These are phyloP conservation scores for Platerodrilus igneus DNA, from an alignment of 2,888 invertebrate genomes.

Conservation along the genomic window DNA sequence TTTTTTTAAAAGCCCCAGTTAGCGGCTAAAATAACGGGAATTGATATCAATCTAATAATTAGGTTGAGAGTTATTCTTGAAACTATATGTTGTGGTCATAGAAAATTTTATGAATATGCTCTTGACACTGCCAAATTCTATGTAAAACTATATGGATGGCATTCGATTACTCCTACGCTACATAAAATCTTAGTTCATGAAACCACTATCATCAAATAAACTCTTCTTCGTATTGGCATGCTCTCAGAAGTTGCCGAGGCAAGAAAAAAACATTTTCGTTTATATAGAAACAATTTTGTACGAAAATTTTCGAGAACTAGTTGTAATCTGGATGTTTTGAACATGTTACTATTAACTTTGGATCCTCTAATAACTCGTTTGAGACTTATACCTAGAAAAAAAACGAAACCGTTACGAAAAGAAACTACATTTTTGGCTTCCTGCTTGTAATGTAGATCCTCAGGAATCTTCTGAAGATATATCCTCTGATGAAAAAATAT, in stretches of 20 bases:
- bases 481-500: no score
- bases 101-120: conserved; percentile 20
- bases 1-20: conserved; percentile 26
- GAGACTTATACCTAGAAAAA: no score
- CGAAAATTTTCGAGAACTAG: no score
- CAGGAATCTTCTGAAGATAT: no score
- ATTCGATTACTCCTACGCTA: conserved; percentile 32
- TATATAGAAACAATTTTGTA: no score
- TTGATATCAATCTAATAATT: conserved; percentile 31
- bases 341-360: no score
- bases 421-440: no score
- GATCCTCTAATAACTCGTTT: no score
- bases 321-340: no score
- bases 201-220: conserved; percentile 26
- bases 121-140: conserved; percentile 25
- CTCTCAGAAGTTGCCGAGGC: conserved; percentile 15
- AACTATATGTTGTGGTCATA: conserved; percentile 25
- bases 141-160: conserved; percentile 33
- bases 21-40: conserved; percentile 35
- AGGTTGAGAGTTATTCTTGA: conserved; percentile 36
- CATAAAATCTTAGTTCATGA: conserved; percentile 34
- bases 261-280: no score
- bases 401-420: no score
- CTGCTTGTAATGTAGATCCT: no score
- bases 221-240: conserved; percentile 34